Evolutionary conservation across 2,888 invertebrate genomes (phyloP), one percentile per base, ranked within the genome.

Genomic region (Nasonia oneida): DNA sequence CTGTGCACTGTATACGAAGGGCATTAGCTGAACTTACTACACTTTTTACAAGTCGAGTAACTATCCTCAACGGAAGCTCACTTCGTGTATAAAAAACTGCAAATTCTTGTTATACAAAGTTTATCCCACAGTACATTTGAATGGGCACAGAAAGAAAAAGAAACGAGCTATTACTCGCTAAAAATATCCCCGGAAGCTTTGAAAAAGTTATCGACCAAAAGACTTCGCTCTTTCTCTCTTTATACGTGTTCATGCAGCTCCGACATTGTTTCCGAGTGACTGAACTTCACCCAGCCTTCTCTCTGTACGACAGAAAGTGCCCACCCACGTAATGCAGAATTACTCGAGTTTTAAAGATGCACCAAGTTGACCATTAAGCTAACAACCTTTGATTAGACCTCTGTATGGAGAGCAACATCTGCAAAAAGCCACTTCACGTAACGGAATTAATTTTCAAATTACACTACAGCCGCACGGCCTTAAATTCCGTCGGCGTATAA

Each of bases 191-290:
- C 33, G 29, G 53, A 18, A 29, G 75, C 75, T 75, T 75, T 75
- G 75, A 75, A 75, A 75, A 75, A 75, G 15, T 50, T 15, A 75
- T 75, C 75, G 75, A 75, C 50, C 75, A 8, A 53, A 50, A 53
- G 47, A 75, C 75, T 75, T 53, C 29, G 15, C 29, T 42, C 74
- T 47, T 6, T 18, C 74, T 47, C 14, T 18, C 29, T 33, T n/a
- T 8, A 61, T 1, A 61, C 6, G 53, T 33, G 53, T 53, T 75
- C 75, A 75, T 47, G n/a, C n/a, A 33, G 75, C 50, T 50, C 2
- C 53, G 50, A 2, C 53, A 53, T 53, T 53, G 75, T 53, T 50
- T 33, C 53, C 75, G 53, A 18, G 47, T 53, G 75, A 75, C 75
- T 75, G 47, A 53, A 47, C 75, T 53, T 29, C 23, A 29, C 42